These are phyloP conservation scores for Drosophila mayri DNA, from an alignment of 1,140 invertebrate genomes.

Conservation along the genomic window DNA sequence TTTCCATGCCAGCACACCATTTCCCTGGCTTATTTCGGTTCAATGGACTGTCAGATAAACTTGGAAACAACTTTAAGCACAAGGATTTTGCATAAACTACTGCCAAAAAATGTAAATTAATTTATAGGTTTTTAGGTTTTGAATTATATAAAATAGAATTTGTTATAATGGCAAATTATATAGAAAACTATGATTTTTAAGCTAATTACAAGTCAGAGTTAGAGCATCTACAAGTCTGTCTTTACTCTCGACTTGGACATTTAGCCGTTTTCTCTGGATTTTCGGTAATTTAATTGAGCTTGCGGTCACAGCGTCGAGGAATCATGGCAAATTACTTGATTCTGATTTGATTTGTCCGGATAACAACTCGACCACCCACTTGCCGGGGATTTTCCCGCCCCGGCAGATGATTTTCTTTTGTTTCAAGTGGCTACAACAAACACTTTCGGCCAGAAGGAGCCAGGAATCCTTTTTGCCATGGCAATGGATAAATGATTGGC, in stretches of 20 bases:
- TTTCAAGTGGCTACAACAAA: constrained; percentile 71
- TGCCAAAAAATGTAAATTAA: not conserved
- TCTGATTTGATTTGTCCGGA: constrained; percentile 81
- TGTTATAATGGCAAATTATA: too few relatives aligned
- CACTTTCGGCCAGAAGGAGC: constrained; percentile 47
- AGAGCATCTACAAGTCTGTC: constrained; percentile 5
- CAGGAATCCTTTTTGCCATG: constrained; percentile 62
- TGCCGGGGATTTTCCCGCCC: constrained; percentile 6
- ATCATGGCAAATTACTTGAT: constrained; percentile 81
- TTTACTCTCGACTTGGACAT: not conserved
- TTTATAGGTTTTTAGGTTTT: not conserved
- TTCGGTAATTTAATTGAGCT: constrained; percentile 79
- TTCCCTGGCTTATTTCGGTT: constrained; percentile 37
- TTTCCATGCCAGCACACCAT: constrained; percentile 23
- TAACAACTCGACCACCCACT: constrained; percentile 47
- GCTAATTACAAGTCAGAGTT: not conserved
- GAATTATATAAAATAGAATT: not conserved
- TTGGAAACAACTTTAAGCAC: not conserved
- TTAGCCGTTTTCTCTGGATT: constrained; percentile 24
- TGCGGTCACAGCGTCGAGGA: constrained; percentile 74
- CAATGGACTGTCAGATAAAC: constrained; percentile 35
- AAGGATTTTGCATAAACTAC: not conserved
- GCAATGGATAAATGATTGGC: constrained; percentile 79
- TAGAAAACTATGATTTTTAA: too few relatives aligned
- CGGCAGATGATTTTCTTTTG: constrained; percentile 45